Evolutionary conservation across 2,113 vertebrate genomes (phyloP).

Genomic region (Calidris pugnax): DNA sequence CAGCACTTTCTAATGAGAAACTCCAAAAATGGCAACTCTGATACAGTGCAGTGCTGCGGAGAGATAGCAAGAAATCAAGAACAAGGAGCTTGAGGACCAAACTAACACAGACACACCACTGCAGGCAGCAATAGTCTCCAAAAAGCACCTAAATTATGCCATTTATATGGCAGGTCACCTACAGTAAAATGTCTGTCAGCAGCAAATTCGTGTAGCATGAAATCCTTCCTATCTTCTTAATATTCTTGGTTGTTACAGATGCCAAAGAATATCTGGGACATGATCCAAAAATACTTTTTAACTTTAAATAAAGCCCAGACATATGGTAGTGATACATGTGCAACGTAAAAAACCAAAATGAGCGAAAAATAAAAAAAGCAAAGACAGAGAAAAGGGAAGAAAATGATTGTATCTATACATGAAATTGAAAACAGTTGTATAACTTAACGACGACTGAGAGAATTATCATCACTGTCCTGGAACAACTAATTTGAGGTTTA

Average conservation of each 20-base stretch:
- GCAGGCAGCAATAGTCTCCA: background rate
- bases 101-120: accelerated
- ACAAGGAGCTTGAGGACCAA: background rate
- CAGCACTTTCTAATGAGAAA: background rate
- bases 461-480: background rate
- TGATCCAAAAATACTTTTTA: constrained; percentile 15
- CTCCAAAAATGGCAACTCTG: background rate
- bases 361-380: background rate
- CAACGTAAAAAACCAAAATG: background rate
- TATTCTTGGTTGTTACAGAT: background rate
- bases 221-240: background rate
- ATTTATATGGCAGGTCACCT: background rate
- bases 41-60: background rate
- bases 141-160: background rate
- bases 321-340: background rate
- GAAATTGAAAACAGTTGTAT: background rate
- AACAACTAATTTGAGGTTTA: background rate
- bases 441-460: background rate
- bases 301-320: constrained; percentile 20
- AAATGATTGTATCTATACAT: background rate
- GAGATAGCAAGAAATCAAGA: background rate
- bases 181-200: background rate
- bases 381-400: background rate
- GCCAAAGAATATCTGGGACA: constrained; percentile 34
- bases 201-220: background rate